These are phyloP conservation scores for Lasioglossum baleicum DNA, from an alignment of 1,140 invertebrate species.

Conservation along the genomic window DNA sequence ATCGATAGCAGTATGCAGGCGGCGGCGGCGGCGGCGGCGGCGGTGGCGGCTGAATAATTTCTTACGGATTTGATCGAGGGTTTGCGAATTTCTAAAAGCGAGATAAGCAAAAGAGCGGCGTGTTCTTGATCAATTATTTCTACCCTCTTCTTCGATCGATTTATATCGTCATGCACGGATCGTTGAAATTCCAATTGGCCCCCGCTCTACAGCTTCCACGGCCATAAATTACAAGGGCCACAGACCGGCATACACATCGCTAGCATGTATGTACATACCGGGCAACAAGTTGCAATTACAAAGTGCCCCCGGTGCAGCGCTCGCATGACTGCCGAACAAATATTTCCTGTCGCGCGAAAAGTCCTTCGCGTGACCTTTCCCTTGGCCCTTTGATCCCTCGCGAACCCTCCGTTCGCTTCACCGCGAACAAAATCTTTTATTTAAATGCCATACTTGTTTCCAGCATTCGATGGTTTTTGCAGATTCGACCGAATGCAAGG, in stretches of 20 bases:
- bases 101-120: background rate
- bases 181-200: conserved; percentile 42
- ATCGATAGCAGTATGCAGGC: too few relatives aligned
- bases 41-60: too few relatives aligned
- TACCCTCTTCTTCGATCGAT: conserved; percentile 41
- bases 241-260: conserved; percentile 11
- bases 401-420: background rate
- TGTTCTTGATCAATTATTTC: conserved; percentile 39
- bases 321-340: conserved; percentile 31
- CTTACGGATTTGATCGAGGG: too few relatives aligned
- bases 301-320: conserved; percentile 28
- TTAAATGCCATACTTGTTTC: background rate
- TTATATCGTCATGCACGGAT: conserved; percentile 26
- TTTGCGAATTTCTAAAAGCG: too few relatives aligned
- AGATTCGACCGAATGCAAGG: too few relatives aligned
- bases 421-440: background rate
- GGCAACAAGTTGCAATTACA: conserved; percentile 53
- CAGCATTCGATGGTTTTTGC: background rate
- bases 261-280: conserved; percentile 22
- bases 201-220: background rate
- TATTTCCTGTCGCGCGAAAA: conserved; percentile 29
- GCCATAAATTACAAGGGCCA: conserved; percentile 40
- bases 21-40: too few relatives aligned
- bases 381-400: background rate
- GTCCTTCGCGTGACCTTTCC: background rate